Evolutionary conservation across 2,797 vertebrate genomes (phyloP).

Genomic region (Eulemur albifrons): DNA sequence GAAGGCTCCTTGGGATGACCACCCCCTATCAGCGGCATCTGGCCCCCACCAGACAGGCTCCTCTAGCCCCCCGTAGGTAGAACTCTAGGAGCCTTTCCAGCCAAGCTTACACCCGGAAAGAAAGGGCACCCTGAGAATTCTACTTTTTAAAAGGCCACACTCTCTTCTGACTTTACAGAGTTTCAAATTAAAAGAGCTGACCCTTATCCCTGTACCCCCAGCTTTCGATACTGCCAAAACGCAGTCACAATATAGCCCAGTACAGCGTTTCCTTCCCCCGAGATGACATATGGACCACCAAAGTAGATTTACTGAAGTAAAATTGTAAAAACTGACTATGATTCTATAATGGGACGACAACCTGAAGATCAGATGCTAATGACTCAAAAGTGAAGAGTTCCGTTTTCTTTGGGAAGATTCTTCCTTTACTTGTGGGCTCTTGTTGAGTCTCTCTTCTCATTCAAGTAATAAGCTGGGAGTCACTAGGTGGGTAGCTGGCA

Average conservation of each 20-base stretch:
- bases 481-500: background rate
- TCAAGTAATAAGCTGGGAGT: background rate
- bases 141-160: slow-evolving; percentile 43
- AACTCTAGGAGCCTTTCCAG: slow-evolving; percentile 24
- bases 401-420: background rate
- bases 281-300: background rate
- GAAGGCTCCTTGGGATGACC: fast-evolving
- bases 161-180: background rate
- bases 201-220: background rate
- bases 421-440: background rate
- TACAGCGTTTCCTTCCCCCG: background rate
- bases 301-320: background rate
- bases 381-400: background rate
- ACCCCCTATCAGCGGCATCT: background rate
- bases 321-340: background rate
- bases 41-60: background rate
- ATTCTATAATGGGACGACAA: background rate
- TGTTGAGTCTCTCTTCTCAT: background rate
- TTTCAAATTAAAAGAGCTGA: background rate
- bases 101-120: background rate
- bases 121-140: background rate
- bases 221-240: background rate
- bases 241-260: background rate
- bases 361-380: background rate
- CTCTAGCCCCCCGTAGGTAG: background rate